Percentiles rank a stretch among this genome's conserved stretches.
Conservation (phyloP, 1,140 invertebrate genomes). For the Lethrus apterus region DNA sequence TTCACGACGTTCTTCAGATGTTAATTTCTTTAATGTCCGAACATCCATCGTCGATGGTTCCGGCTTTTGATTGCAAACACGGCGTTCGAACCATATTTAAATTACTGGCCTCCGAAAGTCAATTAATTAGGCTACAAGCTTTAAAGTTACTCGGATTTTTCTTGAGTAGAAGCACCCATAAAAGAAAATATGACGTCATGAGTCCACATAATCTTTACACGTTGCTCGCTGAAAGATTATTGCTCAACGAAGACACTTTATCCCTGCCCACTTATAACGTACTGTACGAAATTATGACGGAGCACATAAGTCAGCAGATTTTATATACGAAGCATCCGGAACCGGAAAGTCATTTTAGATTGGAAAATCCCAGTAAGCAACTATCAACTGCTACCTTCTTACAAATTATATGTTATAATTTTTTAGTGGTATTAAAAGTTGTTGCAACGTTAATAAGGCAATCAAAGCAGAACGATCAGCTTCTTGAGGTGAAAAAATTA, state of each 20-base stretch:
- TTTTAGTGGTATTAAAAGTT: conserved; percentile 94
- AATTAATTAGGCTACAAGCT: conserved; percentile 90
- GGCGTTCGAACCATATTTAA: conserved; percentile 96
- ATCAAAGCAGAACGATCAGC: conserved; percentile 85
- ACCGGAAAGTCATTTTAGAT: conserved; percentile 86
- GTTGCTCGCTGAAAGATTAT: conserved; percentile 83
- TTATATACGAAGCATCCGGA: conserved; percentile 85
- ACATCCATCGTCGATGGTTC: conserved; percentile 97
- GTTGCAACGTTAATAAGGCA: conserved; percentile 94
- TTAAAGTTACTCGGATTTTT: conserved; percentile 94
- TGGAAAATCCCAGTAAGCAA: conserved; percentile 94
- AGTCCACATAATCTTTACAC: conserved; percentile 97
- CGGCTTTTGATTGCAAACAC: conserved; percentile 95
- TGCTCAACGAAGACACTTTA: conserved; percentile 82
- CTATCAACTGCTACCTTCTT: not conserved
- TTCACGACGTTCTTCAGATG: conserved; percentile 96
- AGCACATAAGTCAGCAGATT: conserved; percentile 93
- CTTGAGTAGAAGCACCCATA: conserved; percentile 89
- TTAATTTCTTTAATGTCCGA: conserved; percentile 95
- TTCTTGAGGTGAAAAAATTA: conserved; percentile 90
- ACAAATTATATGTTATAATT: conserved; percentile 7
- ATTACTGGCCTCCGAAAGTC: conserved; percentile 87
- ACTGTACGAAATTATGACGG: conserved; percentile 97
- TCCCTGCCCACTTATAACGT: conserved; percentile 95
- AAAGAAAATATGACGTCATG: conserved; percentile 98